Base-by-base conservation (phyloP, 2,797 vertebrate species). In the Halcyon leucocephala region DNA sequence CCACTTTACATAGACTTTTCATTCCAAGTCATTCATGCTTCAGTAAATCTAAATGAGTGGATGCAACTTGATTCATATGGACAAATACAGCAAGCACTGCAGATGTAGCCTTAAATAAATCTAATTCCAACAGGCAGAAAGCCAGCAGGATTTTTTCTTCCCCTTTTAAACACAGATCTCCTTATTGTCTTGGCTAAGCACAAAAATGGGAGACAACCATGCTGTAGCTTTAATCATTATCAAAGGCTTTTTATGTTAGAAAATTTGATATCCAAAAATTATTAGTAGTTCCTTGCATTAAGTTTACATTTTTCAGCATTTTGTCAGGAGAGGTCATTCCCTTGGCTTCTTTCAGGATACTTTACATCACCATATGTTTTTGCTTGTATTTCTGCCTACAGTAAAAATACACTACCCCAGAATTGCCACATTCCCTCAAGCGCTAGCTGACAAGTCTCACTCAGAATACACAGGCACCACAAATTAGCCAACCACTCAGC, bases 71-170 rank as follows among this genome's bases (percentile, higher is more conserved):
- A 97, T 70, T 96, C 86, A 89, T 42, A 62, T 6, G 29, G 84
- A 64, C 61, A 96, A 94, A 95, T 39, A 82, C 13, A 55, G 76
- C 55, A 57, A 92, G 70, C 78, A 46, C 48, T 79, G 61, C 76
- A 93, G 82, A 92, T 15, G 12, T 24, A 92, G 57, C 74, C 64
- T 89, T 91, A 74, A 95, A 93, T 93, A 95, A 93, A 95, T 81
- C 24, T 81, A 91, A 87, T 81, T 94, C 89, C 66, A 90, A 93
- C 33, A 78, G 67, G 74, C 48, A 35, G 39, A 90, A 93, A 96
- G 62, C 51, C 89, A 95, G 77, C 2, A 71, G 72, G 10, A 37
- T 4, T 90, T 70, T 85, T 72, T 72, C 33, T 65, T 66, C 7
- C 37, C 25, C 6, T 82, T 79, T 79, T 91, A 82, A 94, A 84